Conservation (phyloP, 2,113 vertebrate species). For the Camelus bactrianus region DNA sequence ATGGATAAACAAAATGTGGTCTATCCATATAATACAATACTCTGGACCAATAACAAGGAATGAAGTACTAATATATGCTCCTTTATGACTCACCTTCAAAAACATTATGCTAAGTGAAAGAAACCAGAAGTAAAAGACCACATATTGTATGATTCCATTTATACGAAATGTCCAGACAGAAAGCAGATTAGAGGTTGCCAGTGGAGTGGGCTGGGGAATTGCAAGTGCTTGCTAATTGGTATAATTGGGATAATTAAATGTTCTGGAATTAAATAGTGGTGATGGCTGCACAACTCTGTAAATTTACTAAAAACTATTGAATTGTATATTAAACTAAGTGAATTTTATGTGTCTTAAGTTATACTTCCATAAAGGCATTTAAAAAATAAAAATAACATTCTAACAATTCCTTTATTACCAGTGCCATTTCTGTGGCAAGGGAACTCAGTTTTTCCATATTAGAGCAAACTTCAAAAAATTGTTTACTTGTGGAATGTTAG, state of each 20-base stretch:
- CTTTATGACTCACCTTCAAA: not conserved
- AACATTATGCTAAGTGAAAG: conserved; percentile 17
- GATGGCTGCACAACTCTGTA: not conserved
- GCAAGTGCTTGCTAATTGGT: not conserved
- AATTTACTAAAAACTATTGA: conserved; percentile 23
- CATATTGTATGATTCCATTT: not conserved
- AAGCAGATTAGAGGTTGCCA: conserved; percentile 1
- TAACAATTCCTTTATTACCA: not conserved
- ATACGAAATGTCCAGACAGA: not conserved
- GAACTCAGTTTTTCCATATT: conserved; percentile 5
- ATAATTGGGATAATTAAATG: not conserved
- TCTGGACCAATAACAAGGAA: not conserved
- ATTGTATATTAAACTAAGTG: not conserved
- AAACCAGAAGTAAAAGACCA: not conserved
- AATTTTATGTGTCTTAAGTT: conserved; percentile 33
- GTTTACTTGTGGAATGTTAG: conserved; percentile 17
- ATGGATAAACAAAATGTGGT: not conserved
- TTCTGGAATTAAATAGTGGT: conserved; percentile 7
- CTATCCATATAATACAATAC: not conserved
- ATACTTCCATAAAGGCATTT: not conserved
- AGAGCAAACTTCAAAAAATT: conserved; percentile 36
- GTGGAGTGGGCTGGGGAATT: not conserved
- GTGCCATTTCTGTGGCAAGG: conserved; percentile 24
- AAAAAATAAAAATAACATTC: not conserved
- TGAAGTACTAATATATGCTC: not conserved